Evolutionary conservation across 1,140 invertebrate genomes (phyloP), one percentile per base, ranked within the genome.

Genomic region (Sycobia sp.): DNA sequence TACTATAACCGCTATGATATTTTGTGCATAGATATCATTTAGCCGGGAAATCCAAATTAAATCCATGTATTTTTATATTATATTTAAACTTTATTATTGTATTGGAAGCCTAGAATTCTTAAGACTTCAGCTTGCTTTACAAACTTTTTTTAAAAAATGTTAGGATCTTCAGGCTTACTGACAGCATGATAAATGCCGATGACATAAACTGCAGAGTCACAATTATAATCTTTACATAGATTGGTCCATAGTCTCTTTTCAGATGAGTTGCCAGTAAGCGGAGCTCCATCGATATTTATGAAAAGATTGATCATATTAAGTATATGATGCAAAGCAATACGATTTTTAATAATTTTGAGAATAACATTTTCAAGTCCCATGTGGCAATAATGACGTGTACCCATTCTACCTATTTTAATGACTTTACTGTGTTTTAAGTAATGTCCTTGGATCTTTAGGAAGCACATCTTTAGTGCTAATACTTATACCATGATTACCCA

Each of bases 1-100:
- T 69, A 60, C 54, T 47, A 62, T 74, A 79, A 8, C 76, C 78
- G 56, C 44, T 68, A 59, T 75, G 73, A n/a, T n/a, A n/a, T n/a
- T n/a, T n/a, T n/a, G n/a, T n/a, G n/a, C n/a, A n/a, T n/a, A 27
- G 68, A 65, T 71, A 78, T 25, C 75, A 62, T 62, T 72, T 71
- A 9, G 78, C 81, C 14, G 77, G 79, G 4, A 73, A 65, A 73
- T 80, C 79, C 65, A 74, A 80, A 44, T 76, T 69, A 8, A 65
- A 38, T 16, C 46, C 51, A 11, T 50, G 20, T 55, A 65, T 51
- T 39, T 14, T 46, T 44, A 70, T 67, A 4, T 29, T 39, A 54
- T 67, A 56, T 32, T 34, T 29, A 53, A 43, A 62, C 56, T 11
- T 67, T 38, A 13, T 50, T 47, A 2, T 8, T n/a, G 38, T 68